phyloP scores from a whole-genome alignment of 2,888 invertebrate genomes.

The Scaptomyza caliginosa region DNA sequence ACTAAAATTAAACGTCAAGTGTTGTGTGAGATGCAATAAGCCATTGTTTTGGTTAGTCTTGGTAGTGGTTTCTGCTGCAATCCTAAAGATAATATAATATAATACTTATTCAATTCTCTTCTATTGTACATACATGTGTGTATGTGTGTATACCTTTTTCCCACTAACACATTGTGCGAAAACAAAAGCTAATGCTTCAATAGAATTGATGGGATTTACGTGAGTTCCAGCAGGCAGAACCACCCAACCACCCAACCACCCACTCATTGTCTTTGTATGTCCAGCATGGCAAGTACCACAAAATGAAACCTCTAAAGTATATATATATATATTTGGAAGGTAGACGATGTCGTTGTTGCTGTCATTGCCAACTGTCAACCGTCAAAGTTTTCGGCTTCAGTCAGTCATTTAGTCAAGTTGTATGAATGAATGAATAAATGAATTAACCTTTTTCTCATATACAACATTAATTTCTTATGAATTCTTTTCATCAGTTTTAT shows the following conservation, averaged over 20 bases:
- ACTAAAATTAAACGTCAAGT: conserved; percentile 1
- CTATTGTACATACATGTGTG: too few relatives aligned
- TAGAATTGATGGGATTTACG: conserved; percentile 24
- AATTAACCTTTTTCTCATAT: too few relatives aligned
- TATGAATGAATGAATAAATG: neutral
- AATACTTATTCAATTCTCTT: conserved; percentile 18
- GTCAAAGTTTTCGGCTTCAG: too few relatives aligned
- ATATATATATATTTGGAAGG: neutral
- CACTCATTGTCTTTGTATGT: neutral
- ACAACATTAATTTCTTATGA: too few relatives aligned
- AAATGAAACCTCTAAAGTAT: conserved; percentile 24
- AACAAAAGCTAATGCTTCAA: conserved; percentile 31
- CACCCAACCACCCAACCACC: too few relatives aligned
- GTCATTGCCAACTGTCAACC: too few relatives aligned
- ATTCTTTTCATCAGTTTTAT: too few relatives aligned
- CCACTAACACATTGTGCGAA: neutral
- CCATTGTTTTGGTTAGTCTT: conserved; percentile 1
- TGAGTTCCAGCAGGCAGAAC: too few relatives aligned
- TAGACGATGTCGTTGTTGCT: neutral
- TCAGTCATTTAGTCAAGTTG: neutral
- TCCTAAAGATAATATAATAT: conserved; percentile 29
- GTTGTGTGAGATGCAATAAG: neutral
- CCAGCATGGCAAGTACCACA: neutral
- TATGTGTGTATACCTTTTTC: neutral
- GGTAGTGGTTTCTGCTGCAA: neutral